Base-by-base conservation (phyloP, 2,888 invertebrate genomes). In the Itoplectis maculator region DNA sequence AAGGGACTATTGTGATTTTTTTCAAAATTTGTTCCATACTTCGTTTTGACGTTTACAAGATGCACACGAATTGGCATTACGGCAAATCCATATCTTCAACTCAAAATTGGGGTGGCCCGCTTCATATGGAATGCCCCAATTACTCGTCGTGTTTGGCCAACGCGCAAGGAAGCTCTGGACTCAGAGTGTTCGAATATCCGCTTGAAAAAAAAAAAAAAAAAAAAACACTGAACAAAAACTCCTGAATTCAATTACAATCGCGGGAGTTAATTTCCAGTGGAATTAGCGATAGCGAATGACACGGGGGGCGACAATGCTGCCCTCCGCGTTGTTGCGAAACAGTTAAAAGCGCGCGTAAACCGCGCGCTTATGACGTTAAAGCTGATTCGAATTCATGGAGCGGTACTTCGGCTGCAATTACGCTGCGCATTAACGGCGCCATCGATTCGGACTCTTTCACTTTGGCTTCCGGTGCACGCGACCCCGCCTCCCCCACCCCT, bases 311-410 rank as follows among this genome's bases (percentile, higher is more conserved):
- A 49, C 20, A 66, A 70, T 65, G 37, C n/a, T 13, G 29, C 69
- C 59, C 20, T 51, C 20, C 20, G 77, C n/a, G 65, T 77, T 61
- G 78, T 69, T 79, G 35, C 78, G n/a, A n/a, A 56, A 59, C 47
- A 35, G 47, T 37, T 61, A 11, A 42, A 79, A 70, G 72, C 18
- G 13, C 29, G 69, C 80, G 65, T 80, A 82, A 72, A 68, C 18
- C 75, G 75, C 70, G 65, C 72, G 78, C 79, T 80, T 72, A 78
- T 84, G 75, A 59, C 78, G 84, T 81, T 75, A 72, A 75, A 68
- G 59, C 75, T 82, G 68, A 84, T 82, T 82, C 69, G 73, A 81
- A 84, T 84, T 84, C 80, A 84, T 73, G 78, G 82, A 49, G 63
- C 74, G n/a, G n/a, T n/a, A n/a, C n/a, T n/a, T n/a, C n/a, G n/a